A percentile compares a stretch with the other conserved stretches of the same genome.
Evolutionary conservation across 2,888 invertebrate genomes (phyloP).

Genomic region (Caenorhabditis wallacei): DNA sequence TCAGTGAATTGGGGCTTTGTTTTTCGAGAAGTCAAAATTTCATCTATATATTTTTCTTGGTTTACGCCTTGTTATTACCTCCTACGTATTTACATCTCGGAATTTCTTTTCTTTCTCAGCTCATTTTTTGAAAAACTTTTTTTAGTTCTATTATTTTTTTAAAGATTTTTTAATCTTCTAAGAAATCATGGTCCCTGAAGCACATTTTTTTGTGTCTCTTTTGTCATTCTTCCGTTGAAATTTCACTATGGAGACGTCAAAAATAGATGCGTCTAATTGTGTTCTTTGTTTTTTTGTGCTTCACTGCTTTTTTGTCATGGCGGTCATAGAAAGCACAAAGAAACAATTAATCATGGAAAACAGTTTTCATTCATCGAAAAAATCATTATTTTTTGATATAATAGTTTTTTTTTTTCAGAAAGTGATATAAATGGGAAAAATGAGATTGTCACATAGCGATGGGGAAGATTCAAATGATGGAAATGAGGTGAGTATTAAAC

Average conservation of each 20-base stretch:
- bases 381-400: background rate
- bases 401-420: background rate
- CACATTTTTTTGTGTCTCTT: background rate
- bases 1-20: background rate
- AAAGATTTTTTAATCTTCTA: background rate
- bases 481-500: slow-evolving; percentile 27
- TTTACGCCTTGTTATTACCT: slow-evolving; percentile 22
- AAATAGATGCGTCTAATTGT: slow-evolving; percentile 10
- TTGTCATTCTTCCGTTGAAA: slow-evolving; percentile 1
- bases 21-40: slow-evolving; percentile 2
- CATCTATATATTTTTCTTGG: too few species aligned
- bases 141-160: background rate
- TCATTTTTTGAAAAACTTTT: background rate
- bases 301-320: slow-evolving; percentile 8
- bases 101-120: background rate
- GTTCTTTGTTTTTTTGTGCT: slow-evolving; percentile 25
- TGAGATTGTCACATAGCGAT: slow-evolving; percentile 29
- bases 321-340: slow-evolving; percentile 15
- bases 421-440: background rate
- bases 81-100: background rate
- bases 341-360: background rate
- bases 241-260: slow-evolving; percentile 41
- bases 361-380: background rate
- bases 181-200: background rate
- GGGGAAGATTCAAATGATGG: slow-evolving; percentile 21